Conservation (phyloP, 2,797 vertebrate genomes). For the Lemur catta region DNA sequence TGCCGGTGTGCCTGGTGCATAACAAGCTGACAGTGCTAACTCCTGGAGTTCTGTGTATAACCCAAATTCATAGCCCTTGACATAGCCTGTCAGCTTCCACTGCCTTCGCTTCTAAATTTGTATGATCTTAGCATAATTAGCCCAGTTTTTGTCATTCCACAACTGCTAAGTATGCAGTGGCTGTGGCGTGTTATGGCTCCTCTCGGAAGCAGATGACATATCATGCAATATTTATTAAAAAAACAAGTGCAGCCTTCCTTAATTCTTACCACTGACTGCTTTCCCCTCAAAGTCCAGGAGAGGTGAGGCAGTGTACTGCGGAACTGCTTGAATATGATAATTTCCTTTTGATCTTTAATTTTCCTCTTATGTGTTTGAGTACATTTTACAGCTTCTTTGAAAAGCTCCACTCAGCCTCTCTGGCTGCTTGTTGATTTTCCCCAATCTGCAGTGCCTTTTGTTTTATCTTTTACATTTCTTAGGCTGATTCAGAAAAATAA, state of each 20-base stretch:
- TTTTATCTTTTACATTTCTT: constrained; percentile 59
- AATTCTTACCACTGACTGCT: constrained; percentile 87
- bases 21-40: constrained; percentile 57
- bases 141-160: constrained; percentile 77
- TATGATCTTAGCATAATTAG: constrained; percentile 84
- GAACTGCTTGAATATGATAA: constrained; percentile 67
- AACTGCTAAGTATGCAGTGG: constrained; percentile 81
- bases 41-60: constrained; percentile 72
- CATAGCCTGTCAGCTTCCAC: constrained; percentile 82
- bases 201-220: constrained; percentile 85
- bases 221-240: constrained; percentile 91
- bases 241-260: constrained; percentile 85
- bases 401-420: constrained; percentile 31
- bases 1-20: neutral
- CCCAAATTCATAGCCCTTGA: constrained; percentile 84
- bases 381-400: constrained; percentile 45
- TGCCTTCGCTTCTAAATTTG: constrained; percentile 75
- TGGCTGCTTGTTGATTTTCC: constrained; percentile 52
- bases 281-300: constrained; percentile 52
- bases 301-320: constrained; percentile 66
- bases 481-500: constrained; percentile 61
- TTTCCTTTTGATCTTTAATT: constrained; percentile 62
- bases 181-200: constrained; percentile 68
- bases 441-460: constrained; percentile 25
- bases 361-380: neutral